phyloP scores from a whole-genome alignment of 2,888 invertebrate genomes.

The Agonopterix alstromeriana region DNA sequence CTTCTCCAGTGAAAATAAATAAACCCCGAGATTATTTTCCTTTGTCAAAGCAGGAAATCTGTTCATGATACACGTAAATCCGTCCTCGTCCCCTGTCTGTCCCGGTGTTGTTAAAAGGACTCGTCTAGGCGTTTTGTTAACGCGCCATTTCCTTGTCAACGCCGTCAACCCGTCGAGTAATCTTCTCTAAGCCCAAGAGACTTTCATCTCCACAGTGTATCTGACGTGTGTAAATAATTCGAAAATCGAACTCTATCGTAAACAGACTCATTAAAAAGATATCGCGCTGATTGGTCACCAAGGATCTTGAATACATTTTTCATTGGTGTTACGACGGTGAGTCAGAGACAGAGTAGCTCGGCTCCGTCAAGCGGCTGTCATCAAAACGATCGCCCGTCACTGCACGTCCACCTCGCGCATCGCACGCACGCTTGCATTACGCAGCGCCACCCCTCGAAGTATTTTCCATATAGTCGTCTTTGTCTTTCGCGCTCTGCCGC shows the following conservation, averaged over 20 bases:
- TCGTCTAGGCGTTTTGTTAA: constrained; percentile 65
- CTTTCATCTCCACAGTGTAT: constrained; percentile 27
- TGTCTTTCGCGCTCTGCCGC: constrained; percentile 28
- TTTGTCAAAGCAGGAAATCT: constrained; percentile 68
- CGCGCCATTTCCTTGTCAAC: constrained; percentile 66
- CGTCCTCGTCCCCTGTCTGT: constrained; percentile 68
- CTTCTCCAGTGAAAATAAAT: constrained; percentile 46
- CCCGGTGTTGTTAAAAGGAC: constrained; percentile 63
- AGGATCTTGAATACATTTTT: constrained; percentile 34
- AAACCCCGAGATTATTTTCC: constrained; percentile 54
- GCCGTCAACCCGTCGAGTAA: constrained; percentile 54
- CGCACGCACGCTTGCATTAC: constrained; percentile 76
- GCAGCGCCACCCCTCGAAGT: constrained; percentile 72
- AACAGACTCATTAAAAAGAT: constrained; percentile 42
- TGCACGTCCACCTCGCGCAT: constrained; percentile 75
- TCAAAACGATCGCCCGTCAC: constrained; percentile 70
- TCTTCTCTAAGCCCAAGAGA: constrained; percentile 51
- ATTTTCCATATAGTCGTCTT: constrained; percentile 50
- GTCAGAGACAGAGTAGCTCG: constrained; percentile 57
- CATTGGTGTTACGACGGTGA: constrained; percentile 56
- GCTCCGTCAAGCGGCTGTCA: constrained; percentile 66
- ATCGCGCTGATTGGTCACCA: constrained; percentile 23
- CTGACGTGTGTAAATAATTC: constrained; percentile 24
- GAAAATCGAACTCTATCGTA: constrained; percentile 27
- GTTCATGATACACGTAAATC: constrained; percentile 71